Percentiles rank a stretch among this genome's conserved stretches.
These are phyloP conservation scores for Diarsia brunnea DNA, from an alignment of 2,888 invertebrate genomes.

Conservation along the genomic window DNA sequence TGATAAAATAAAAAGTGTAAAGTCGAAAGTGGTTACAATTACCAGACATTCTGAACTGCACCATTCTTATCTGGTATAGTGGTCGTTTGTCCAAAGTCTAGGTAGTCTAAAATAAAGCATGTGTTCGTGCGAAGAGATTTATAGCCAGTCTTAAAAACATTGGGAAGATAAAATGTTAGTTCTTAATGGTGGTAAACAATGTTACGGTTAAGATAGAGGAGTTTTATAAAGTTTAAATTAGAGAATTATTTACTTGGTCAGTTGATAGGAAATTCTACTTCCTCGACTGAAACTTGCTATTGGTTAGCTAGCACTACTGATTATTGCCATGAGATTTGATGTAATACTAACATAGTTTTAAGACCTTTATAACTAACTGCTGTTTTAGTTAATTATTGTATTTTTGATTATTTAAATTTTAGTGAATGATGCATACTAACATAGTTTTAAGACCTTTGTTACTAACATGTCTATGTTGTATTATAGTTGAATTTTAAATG, in stretches of 20 bases:
- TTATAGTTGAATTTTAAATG: too few relatives aligned
- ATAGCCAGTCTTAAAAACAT: constrained; percentile 48
- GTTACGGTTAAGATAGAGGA: constrained; percentile 26
- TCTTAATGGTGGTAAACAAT: constrained; percentile 56
- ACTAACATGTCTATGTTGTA: too few relatives aligned
- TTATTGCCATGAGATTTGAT: too few relatives aligned
- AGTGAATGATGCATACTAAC: too few relatives aligned
- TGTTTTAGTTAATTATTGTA: too few relatives aligned
- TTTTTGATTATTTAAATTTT: too few relatives aligned
- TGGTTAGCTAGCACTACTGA: not conserved
- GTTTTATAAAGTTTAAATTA: constrained; percentile 21
- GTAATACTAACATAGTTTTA: too few relatives aligned
- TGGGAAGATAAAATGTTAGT: constrained; percentile 52
- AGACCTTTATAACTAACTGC: too few relatives aligned
- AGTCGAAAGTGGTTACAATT: constrained; percentile 44
- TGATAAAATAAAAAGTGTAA: constrained; percentile 46
- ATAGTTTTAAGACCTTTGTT: too few relatives aligned
- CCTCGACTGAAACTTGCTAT: not conserved
- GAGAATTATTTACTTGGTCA: constrained; percentile 11
- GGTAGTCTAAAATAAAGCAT: constrained; percentile 49
- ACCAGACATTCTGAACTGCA: constrained; percentile 37
- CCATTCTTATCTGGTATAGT: constrained; percentile 49
- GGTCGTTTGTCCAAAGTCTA: constrained; percentile 48
- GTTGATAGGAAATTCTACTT: not conserved
- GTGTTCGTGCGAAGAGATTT: constrained; percentile 61